A percentile compares a stretch with the other conserved stretches of the same genome.
phyloP scores from a whole-genome alignment of 2,113 vertebrate genomes.

The Carassius auratus region DNA sequence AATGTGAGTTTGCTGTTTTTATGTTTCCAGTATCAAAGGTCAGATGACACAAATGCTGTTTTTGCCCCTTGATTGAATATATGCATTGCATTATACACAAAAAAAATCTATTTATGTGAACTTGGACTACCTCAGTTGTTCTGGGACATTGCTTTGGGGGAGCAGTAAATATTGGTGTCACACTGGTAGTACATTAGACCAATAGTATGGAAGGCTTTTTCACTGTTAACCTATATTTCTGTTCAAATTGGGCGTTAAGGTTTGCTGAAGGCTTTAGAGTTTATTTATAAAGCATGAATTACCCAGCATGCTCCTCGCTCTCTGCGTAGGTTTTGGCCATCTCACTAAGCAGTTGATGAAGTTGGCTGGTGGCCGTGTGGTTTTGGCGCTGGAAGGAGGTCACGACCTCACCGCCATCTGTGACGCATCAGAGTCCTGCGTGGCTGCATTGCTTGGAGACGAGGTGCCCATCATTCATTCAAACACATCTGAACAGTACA shows the following conservation, averaged over 20 bases:
- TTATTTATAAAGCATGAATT: constrained; percentile 16
- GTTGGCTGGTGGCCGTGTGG: constrained; percentile 83
- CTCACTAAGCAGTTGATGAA: constrained; percentile 87
- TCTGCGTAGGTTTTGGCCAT: constrained; percentile 83
- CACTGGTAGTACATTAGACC: not conserved
- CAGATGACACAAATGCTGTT: not conserved
- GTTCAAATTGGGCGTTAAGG: not conserved
- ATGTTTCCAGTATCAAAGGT: not conserved
- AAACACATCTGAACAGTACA: not conserved
- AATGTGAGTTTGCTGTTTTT: constrained; percentile 75
- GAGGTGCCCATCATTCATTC: constrained; percentile 72
- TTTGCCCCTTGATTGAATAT: not conserved
- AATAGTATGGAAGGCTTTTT: not conserved
- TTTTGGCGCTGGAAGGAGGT: constrained; percentile 86
- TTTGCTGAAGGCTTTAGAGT: not conserved
- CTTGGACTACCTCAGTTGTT: not conserved
- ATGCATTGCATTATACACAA: not conserved
- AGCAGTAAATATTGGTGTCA: not conserved
- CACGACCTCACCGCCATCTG: constrained; percentile 90
- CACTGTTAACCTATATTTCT: not conserved
- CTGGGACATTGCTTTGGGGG: not conserved
- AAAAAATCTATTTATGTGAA: not conserved
- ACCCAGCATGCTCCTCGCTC: constrained; percentile 23
- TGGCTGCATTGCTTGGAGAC: constrained; percentile 82
- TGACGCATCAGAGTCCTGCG: constrained; percentile 85